Conservation (phyloP, 2,113 vertebrate species). For the Salminus brasiliensis region DNA sequence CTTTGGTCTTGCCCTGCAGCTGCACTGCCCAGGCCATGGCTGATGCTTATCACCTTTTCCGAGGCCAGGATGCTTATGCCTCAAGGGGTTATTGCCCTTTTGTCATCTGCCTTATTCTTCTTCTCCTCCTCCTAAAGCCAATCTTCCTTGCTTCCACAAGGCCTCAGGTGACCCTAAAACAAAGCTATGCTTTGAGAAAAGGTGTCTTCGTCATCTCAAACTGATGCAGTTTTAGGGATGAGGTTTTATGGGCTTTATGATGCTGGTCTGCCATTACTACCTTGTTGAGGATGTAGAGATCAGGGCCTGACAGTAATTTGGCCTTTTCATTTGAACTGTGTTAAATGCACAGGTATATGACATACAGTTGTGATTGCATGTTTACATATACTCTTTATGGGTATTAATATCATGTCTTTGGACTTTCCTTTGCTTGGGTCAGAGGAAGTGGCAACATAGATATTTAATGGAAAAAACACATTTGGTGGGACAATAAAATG, state of each 20-base stretch:
- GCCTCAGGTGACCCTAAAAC: slow-evolving; percentile 31
- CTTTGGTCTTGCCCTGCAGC: slow-evolving; percentile 40
- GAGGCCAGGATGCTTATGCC: slow-evolving; percentile 13
- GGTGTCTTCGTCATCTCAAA: slow-evolving; percentile 18
- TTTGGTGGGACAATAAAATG: too few relatives aligned
- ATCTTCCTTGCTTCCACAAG: background rate
- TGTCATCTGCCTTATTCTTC: slow-evolving; percentile 41
- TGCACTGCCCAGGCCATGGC: slow-evolving; percentile 46
- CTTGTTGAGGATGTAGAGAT: background rate
- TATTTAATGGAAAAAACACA: too few relatives aligned
- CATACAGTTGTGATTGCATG: too few relatives aligned
- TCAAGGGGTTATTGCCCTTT: slow-evolving; percentile 41
- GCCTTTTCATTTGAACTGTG: background rate
- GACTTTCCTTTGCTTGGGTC: too few relatives aligned
- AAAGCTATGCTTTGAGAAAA: background rate
- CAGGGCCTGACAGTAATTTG: background rate
- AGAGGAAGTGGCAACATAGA: too few relatives aligned
- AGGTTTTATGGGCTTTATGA: slow-evolving; percentile 12
- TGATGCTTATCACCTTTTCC: slow-evolving; percentile 56
- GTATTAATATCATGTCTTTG: too few relatives aligned
- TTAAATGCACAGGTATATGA: too few relatives aligned
- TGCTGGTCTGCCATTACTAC: background rate
- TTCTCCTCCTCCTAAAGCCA: slow-evolving; percentile 11
- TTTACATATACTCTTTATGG: too few relatives aligned
- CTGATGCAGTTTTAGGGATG: slow-evolving; percentile 15